Percentiles rank a stretch among this genome's conserved stretches.
Conservation (phyloP, 2,888 invertebrate species). For the Campoletis raptor region DNA sequence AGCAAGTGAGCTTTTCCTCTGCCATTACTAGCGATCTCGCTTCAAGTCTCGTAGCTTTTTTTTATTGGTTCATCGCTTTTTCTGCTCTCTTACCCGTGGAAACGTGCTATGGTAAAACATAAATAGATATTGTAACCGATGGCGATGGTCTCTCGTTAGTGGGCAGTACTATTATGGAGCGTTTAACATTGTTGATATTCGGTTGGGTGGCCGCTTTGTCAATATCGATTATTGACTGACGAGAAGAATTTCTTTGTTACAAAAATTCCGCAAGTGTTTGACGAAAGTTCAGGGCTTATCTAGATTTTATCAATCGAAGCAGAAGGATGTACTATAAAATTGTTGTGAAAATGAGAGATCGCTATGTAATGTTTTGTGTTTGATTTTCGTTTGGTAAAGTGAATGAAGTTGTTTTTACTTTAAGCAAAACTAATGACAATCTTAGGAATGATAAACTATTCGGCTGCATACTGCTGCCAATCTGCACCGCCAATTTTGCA, state of each 20-base stretch:
- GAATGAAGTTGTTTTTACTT: neutral
- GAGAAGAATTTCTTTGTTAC: constrained; percentile 5
- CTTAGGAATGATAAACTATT: too few species aligned
- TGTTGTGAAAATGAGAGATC: neutral
- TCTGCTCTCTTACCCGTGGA: neutral
- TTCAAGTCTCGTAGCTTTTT: neutral
- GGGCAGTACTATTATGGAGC: neutral
- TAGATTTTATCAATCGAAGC: neutral
- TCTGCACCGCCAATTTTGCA: too few species aligned
- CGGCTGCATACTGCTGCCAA: too few species aligned
- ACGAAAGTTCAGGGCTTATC: neutral
- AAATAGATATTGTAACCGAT: constrained; percentile 13
- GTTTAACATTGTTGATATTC: neutral
- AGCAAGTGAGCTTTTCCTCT: neutral
- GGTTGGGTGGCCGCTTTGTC: neutral
- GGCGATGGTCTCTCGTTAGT: neutral
- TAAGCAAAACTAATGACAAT: neutral
- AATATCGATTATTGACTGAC: neutral
- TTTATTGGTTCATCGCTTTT: constrained; percentile 1
- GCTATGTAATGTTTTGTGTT: neutral
- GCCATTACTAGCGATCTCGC: neutral
- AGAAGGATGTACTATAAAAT: neutral
- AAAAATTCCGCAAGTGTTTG: neutral
- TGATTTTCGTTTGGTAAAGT: neutral
- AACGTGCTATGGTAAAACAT: neutral